phyloP scores from a whole-genome alignment of 2,888 invertebrate genomes.

The Melanostoma mellinum region DNA sequence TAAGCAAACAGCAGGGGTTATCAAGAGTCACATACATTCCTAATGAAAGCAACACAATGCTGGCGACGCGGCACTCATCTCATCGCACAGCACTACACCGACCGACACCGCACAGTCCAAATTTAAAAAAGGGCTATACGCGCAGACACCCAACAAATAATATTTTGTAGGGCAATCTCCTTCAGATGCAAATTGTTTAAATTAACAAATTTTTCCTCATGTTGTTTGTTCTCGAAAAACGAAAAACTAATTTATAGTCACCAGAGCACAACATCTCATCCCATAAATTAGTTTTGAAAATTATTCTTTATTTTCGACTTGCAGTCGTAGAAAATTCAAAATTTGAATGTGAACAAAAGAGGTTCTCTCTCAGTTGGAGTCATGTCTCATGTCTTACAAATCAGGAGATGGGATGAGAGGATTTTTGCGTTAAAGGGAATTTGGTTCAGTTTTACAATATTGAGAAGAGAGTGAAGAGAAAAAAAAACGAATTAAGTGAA shows the following conservation, averaged over 20 bases:
- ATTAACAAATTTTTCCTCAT: constrained; percentile 47
- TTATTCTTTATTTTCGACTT: constrained; percentile 27
- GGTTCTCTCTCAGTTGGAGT: constrained; percentile 23
- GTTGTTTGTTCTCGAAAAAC: constrained; percentile 21
- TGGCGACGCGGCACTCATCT: constrained; percentile 4
- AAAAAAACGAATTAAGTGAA: constrained; percentile 13
- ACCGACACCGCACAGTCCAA: constrained; percentile 35
- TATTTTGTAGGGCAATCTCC: constrained; percentile 15
- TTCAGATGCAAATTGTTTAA: constrained; percentile 57
- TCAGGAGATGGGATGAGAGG: constrained; percentile 14
- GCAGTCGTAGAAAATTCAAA: constrained; percentile 31
- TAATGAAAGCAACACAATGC: constrained; percentile 15
- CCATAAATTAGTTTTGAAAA: constrained; percentile 47
- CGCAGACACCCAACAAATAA: not conserved
- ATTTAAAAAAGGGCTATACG: constrained; percentile 17
- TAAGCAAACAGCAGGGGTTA: constrained; percentile 33
- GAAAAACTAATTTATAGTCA: constrained; percentile 46
- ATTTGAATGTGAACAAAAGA: constrained; percentile 24
- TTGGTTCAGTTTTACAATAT: constrained; percentile 1
- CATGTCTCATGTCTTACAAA: constrained; percentile 45
- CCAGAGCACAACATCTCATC: constrained; percentile 21
- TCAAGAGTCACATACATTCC: constrained; percentile 16
- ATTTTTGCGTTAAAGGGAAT: constrained; percentile 37
- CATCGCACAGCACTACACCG: not conserved
- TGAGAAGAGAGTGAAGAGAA: constrained; percentile 45